Base-by-base conservation (phyloP, 2,797 vertebrate species). In the Sebastes taczanowskii region DNA sequence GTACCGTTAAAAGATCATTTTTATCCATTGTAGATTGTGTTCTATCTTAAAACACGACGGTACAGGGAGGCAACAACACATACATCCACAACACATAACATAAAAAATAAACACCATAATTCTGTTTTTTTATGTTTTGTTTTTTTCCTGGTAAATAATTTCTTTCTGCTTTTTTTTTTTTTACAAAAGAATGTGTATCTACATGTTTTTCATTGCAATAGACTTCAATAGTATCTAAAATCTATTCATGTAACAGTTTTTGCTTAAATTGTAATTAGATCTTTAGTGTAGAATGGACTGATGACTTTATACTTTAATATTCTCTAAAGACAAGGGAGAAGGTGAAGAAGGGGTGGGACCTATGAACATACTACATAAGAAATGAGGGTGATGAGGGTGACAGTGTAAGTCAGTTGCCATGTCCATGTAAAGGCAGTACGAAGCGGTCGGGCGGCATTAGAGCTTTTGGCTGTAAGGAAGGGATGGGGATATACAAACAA, bases 401-500 rank as follows among this genome's bases (percentile, higher is more conserved):
- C 83, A 95, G 98, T 98, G 97, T 98, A 98, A 98, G 97, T 98
- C 97, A 99, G 98, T 97, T 99, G 99, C 98, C 98, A 99, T 99
- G 98, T 99, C 98, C 98, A 99, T 99, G 98, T 99, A 98, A 98
- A 97, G 98, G 98, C 97, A 94, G 98, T 96, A 97, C 98, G 98
- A 96, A 99, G 98, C 97, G 97, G 98, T 99, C 98, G 99, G 97
- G 97, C 98, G 97, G 98, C 98, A 97, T 99, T 99, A 98, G 98
- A 98, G 97, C 98, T 99, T 99, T 98, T 98, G 97, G 99, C 98
- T 99, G 99, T 99, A 99, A 99, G 98, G 99, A 99, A 99, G 98
- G 98, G 98, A 99, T 98, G 97, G 97, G 99, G 97, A 99, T 99
- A 99, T 98, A 99, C 97, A 99, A 97, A 99, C 98, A 98, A 99